phyloP scores from a whole-genome alignment of 2,888 invertebrate species.

The Meiosimyza decipiens region DNA sequence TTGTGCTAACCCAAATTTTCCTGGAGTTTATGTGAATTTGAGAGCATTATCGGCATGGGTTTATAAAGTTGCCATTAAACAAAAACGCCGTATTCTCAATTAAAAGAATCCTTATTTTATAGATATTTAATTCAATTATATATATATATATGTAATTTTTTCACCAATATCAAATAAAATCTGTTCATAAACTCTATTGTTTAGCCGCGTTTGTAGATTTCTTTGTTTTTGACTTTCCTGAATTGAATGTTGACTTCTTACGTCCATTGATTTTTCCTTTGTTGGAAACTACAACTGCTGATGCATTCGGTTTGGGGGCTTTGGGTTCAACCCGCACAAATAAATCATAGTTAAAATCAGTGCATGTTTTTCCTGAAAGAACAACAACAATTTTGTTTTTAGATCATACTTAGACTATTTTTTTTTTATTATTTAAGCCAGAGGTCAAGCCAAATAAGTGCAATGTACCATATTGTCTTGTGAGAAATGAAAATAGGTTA shows the following conservation, averaged over 20 bases:
- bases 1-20: conserved; percentile 70
- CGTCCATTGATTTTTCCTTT: conserved; percentile 59
- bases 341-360: conserved; percentile 65
- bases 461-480: too few relatives aligned
- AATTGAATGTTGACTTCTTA: conserved; percentile 55
- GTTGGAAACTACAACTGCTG: conserved; percentile 49
- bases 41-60: conserved; percentile 21
- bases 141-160: too few relatives aligned
- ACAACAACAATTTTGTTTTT: not conserved
- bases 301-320: conserved; percentile 57
- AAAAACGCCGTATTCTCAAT: too few relatives aligned
- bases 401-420: too few relatives aligned
- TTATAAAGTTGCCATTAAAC: not conserved
- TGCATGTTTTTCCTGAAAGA: conserved; percentile 60
- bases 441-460: too few relatives aligned
- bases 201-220: conserved; percentile 50
- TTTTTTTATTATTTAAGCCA: too few relatives aligned
- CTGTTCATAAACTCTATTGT: not conserved
- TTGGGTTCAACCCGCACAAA: conserved; percentile 64
- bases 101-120: too few relatives aligned
- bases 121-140: too few relatives aligned
- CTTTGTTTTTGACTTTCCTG: conserved; percentile 54
- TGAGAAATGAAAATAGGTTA: too few relatives aligned
- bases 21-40: conserved; percentile 82
- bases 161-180: too few relatives aligned